Conservation (phyloP, 2,113 vertebrate genomes). For the Azemiops feae region DNA sequence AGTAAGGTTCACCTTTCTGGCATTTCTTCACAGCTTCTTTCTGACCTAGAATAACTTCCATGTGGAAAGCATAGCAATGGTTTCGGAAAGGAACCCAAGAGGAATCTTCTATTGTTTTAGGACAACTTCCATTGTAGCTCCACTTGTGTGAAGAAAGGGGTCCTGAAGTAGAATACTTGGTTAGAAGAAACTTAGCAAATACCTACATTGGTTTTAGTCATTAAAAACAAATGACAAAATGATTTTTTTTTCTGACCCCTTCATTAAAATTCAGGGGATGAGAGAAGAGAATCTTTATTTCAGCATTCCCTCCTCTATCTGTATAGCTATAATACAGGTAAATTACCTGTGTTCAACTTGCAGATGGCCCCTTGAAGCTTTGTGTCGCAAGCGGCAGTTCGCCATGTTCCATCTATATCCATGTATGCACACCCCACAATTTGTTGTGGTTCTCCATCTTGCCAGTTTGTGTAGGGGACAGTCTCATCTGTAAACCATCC, state of each 20-base stretch:
- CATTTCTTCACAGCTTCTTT: conserved; percentile 85
- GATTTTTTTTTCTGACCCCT: background rate
- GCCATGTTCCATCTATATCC: conserved; percentile 83
- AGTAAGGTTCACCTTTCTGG: conserved; percentile 75
- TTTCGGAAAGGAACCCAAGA: conserved; percentile 93
- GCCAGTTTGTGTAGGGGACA: conserved; percentile 84
- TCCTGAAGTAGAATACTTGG: conserved; percentile 46
- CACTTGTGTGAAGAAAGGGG: conserved; percentile 69
- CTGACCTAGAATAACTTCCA: conserved; percentile 81
- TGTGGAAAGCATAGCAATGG: conserved; percentile 93
- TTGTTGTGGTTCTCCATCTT: conserved; percentile 81
- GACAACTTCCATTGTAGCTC: conserved; percentile 83
- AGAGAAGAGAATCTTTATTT: background rate
- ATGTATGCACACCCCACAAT: conserved; percentile 84
- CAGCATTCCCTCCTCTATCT: background rate
- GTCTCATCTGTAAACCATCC: conserved; percentile 85
- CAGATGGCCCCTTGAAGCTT: conserved; percentile 90
- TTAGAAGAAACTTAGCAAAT: background rate
- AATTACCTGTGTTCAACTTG: conserved; percentile 71
- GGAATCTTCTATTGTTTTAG: conserved; percentile 78
- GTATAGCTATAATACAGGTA: too few relatives aligned
- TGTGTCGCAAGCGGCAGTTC: conserved; percentile 76
- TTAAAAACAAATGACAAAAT: background rate
- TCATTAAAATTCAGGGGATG: background rate
- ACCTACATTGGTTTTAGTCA: background rate